Evolutionary conservation across 2,888 invertebrate species (phyloP).

Genomic region (Agriopis aurantiaria): DNA sequence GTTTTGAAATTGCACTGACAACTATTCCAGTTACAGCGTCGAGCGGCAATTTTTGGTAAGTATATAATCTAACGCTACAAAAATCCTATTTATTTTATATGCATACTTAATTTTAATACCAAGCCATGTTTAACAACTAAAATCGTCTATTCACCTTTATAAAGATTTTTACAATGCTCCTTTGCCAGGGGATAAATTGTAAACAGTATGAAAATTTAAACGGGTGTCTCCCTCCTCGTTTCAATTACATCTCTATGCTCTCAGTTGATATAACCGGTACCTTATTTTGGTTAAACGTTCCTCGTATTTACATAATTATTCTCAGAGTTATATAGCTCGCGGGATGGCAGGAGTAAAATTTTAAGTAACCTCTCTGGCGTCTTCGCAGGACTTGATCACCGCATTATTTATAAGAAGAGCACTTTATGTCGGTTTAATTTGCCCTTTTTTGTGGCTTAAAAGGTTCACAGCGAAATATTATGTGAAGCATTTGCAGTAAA

Average conservation of each 20-base stretch:
- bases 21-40: no score
- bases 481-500: conserved; percentile 43
- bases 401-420: conserved; percentile 64
- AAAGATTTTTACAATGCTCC: conserved; percentile 27
- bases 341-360: conserved; percentile 59
- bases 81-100: not conserved
- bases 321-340: conserved; percentile 54
- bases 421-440: conserved; percentile 63
- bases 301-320: conserved; percentile 63
- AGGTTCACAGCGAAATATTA: conserved; percentile 45
- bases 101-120: not conserved
- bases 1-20: no score
- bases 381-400: conserved; percentile 55
- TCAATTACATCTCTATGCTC: conserved; percentile 50
- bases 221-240: conserved; percentile 45
- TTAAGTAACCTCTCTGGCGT: conserved; percentile 53
- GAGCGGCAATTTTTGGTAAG: no score
- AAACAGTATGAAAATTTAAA: conserved; percentile 49
- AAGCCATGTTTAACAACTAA: not conserved
- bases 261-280: conserved; percentile 46
- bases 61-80: no score
- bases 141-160: conserved; percentile 33
- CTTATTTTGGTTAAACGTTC: conserved; percentile 49
- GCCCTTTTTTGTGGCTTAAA: conserved; percentile 49
- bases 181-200: conserved; percentile 41